Evolutionary conservation across 1,140 invertebrate species (phyloP).

Genomic region (Drosophila leontia): DNA sequence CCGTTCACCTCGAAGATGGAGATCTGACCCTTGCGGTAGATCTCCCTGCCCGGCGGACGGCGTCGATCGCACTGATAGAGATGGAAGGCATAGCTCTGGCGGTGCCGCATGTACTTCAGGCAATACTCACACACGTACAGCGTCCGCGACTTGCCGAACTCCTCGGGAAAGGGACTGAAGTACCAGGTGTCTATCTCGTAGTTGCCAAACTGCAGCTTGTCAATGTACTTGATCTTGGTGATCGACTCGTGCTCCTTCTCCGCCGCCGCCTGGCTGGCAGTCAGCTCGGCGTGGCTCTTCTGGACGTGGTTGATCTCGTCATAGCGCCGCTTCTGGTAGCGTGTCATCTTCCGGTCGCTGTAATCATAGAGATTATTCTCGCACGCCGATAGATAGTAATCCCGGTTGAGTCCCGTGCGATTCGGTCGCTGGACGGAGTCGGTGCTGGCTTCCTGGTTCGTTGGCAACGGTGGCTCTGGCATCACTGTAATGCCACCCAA

Average conservation of each 20-base stretch:
- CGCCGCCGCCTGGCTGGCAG: conserved; percentile 97
- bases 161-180: conserved; percentile 98
- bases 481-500: conserved; percentile 61
- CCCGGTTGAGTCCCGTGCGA: conserved; percentile 35
- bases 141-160: conserved; percentile 97
- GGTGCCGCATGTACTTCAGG: conserved; percentile 97
- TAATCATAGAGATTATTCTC: conserved; percentile 86
- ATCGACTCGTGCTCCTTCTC: conserved; percentile 99
- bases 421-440: conserved; percentile 15
- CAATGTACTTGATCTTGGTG: conserved; percentile 99
- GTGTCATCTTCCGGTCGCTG: conserved; percentile 95
- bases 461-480: not conserved
- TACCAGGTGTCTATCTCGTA: conserved; percentile 99
- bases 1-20: conserved; percentile 97
- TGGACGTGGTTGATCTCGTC: conserved; percentile 99
- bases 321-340: conserved; percentile 98
- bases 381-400: conserved; percentile 62
- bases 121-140: conserved; percentile 99
- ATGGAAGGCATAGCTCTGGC: conserved; percentile 93
- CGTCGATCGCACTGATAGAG: conserved; percentile 92
- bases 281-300: conserved; percentile 97
- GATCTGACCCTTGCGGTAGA: conserved; percentile 95
- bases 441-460: conserved; percentile 22
- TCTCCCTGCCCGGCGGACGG: conserved; percentile 95
- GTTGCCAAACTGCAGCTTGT: conserved; percentile 97